phyloP scores from a whole-genome alignment of 2,797 vertebrate species.

The Simalia tracyae region DNA sequence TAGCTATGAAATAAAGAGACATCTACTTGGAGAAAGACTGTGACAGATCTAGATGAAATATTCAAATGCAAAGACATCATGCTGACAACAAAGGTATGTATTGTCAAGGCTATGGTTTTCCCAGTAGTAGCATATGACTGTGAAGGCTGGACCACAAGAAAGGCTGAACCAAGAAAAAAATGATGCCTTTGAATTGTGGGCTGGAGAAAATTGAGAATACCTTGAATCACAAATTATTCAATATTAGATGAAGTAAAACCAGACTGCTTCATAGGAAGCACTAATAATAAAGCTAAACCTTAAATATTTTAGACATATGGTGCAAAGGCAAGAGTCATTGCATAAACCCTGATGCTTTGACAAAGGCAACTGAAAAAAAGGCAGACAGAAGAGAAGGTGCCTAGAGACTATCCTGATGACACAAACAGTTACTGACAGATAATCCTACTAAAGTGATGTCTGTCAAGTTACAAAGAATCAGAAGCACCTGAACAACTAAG shows the following conservation, averaged over 20 bases:
- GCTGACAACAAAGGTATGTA: not conserved
- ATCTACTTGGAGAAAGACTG: not conserved
- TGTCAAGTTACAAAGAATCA: not conserved
- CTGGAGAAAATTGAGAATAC: not conserved
- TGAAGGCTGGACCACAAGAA: not conserved
- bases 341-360: not conserved
- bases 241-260: not conserved
- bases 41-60: not conserved
- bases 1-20: not conserved
- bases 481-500: not conserved
- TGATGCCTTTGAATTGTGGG: not conserved
- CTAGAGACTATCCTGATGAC: not conserved
- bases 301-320: not conserved
- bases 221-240: not conserved
- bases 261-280: not conserved
- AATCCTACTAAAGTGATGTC: not conserved
- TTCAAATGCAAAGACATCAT: not conserved
- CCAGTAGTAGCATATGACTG: not conserved
- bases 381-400: not conserved
- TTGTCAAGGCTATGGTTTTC: not conserved
- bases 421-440: not conserved
- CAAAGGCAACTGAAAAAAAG: not conserved
- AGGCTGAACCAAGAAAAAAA: not conserved
- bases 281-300: not conserved
- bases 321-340: not conserved